Conservation (phyloP, 2,888 invertebrate genomes). For the Bugula neritina region DNA sequence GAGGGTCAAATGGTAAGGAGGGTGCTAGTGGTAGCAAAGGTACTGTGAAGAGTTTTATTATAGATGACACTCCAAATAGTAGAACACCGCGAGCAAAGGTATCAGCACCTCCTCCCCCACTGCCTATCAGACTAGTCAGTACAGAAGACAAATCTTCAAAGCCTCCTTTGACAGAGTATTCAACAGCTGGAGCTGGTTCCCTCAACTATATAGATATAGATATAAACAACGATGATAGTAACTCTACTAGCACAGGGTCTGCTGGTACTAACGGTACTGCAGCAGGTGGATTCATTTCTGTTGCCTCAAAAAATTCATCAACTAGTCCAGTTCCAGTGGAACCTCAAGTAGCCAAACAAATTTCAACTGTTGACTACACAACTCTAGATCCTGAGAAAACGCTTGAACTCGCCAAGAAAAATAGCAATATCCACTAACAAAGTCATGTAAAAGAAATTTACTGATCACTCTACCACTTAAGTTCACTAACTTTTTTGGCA, state of each 20-base stretch:
- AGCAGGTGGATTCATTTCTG: background rate
- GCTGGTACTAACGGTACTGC: background rate
- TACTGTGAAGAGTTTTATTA: conserved; percentile 10
- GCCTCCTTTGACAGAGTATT: background rate
- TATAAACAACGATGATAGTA: background rate
- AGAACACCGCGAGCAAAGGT: background rate
- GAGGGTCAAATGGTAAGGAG: background rate
- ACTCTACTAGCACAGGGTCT: background rate
- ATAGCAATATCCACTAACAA: background rate
- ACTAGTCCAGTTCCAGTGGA: background rate
- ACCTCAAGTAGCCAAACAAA: background rate
- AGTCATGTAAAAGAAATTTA: no score
- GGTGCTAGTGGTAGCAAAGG: background rate
- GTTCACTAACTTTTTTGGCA: no score
- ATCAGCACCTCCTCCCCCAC: background rate
- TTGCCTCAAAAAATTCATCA: background rate
- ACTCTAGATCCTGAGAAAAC: conserved; percentile 13
- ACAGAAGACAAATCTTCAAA: background rate
- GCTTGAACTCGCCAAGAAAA: conserved; percentile 5
- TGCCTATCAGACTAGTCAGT: background rate
- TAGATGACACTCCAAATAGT: background rate
- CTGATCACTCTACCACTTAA: no score
- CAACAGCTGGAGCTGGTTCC: background rate
- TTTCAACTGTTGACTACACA: background rate
- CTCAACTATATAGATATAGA: conserved; percentile 10